phyloP scores from a whole-genome alignment of 2,888 invertebrate genomes.

The Dasysyrphus tricinctus region DNA sequence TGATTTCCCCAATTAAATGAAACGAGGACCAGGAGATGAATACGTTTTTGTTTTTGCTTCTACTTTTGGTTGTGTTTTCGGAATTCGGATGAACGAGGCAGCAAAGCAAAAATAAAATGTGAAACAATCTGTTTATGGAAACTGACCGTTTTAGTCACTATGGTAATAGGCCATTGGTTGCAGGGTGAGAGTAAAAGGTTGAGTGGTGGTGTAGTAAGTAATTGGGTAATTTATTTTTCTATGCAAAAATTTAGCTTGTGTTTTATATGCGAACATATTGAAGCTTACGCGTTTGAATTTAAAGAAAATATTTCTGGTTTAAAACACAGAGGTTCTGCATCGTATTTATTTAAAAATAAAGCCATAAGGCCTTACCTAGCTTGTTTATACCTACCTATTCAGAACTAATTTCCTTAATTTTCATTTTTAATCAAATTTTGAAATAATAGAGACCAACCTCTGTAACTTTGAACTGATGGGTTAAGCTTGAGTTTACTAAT shows the following conservation, averaged over 20 bases:
- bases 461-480: no score
- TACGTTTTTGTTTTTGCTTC: constrained; percentile 34
- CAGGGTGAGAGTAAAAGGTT: constrained; percentile 5
- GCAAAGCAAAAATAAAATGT: not conserved
- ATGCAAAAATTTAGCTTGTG: not conserved
- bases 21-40: constrained; percentile 43
- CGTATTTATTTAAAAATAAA: no score
- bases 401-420: no score
- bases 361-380: no score
- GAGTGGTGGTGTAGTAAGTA: constrained; percentile 55
- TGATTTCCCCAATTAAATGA: constrained; percentile 59
- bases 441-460: no score
- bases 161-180: constrained; percentile 11
- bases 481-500: no score
- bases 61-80: not conserved
- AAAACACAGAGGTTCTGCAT: no score
- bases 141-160: constrained; percentile 54
- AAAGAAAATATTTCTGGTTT: no score
- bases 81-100: not conserved
- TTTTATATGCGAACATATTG: not conserved
- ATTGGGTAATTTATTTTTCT: constrained; percentile 56
- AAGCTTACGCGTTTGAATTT: no score
- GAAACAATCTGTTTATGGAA: constrained; percentile 44
- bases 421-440: no score
- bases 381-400: no score